Percentiles rank a stretch among this genome's conserved stretches.
Evolutionary conservation across 2,888 invertebrate genomes (phyloP).

Genomic region (Dynastes grantii): DNA sequence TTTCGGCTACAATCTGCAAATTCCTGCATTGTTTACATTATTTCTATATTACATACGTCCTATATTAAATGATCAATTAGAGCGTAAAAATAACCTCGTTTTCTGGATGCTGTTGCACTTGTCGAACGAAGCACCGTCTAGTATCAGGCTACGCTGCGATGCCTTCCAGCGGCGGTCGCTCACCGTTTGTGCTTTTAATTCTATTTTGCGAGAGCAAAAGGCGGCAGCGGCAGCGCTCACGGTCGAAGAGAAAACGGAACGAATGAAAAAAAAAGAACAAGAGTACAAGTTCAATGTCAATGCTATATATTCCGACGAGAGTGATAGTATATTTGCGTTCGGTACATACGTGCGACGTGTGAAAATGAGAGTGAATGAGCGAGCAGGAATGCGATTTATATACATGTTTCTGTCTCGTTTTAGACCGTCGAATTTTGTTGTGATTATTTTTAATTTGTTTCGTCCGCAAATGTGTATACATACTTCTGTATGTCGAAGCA

Average conservation of each 20-base stretch:
- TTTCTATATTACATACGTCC: neutral
- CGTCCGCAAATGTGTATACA: neutral
- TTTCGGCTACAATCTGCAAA: too few relatives aligned
- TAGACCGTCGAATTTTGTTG: neutral
- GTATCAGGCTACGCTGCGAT: neutral
- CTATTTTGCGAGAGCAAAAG: neutral
- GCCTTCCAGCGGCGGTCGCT: neutral
- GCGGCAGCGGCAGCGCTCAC: neutral
- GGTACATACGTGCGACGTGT: neutral
- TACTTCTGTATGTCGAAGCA: too few relatives aligned
- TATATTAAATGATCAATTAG: neutral
- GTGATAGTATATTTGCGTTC: neutral
- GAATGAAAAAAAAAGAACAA: neutral
- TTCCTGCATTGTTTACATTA: too few relatives aligned
- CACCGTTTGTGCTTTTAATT: constrained; percentile 7
- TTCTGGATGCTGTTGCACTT: constrained; percentile 1
- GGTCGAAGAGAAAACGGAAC: neutral
- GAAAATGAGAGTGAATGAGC: constrained; percentile 2
- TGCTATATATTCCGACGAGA: constrained; percentile 7
- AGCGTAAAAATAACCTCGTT: neutral
- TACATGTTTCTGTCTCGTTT: neutral
- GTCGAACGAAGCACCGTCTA: neutral
- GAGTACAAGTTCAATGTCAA: constrained; percentile 19
- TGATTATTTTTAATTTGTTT: constrained; percentile 10
- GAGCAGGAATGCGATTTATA: neutral